These are phyloP conservation scores for Shinisaurus crocodilurus DNA, from an alignment of 2,113 vertebrate species.

Conservation along the genomic window DNA sequence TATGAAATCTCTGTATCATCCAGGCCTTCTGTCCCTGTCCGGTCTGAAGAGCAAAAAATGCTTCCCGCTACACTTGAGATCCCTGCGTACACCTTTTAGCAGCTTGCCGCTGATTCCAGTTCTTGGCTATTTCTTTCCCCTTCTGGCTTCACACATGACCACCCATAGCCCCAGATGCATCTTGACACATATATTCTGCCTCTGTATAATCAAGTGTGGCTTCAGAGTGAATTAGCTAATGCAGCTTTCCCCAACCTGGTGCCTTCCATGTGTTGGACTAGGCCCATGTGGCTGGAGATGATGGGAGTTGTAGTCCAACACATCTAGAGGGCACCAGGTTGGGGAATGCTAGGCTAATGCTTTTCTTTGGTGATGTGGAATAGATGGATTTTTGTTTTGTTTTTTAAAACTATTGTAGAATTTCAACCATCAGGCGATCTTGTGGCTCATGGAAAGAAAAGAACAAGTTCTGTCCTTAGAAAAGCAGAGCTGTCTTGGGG, in stretches of 20 bases:
- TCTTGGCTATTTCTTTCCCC: background rate
- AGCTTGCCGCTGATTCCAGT: no score
- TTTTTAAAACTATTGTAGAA: background rate
- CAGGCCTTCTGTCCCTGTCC: background rate
- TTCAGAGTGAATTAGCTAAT: constrained; percentile 4
- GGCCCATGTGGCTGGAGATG: background rate
- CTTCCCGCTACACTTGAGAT: background rate
- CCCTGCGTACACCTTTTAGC: background rate
- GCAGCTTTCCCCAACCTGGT: background rate
- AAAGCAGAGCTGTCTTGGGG: constrained; percentile 3
- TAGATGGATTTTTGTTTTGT: constrained; percentile 11
- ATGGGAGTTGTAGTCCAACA: background rate
- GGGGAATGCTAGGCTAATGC: background rate
- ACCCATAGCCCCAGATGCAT: background rate
- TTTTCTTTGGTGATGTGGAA: constrained; percentile 12
- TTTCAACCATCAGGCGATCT: constrained; percentile 21
- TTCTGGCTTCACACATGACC: background rate
- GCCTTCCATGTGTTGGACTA: background rate
- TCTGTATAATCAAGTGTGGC: background rate
- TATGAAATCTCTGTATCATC: background rate
- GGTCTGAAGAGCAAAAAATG: background rate
- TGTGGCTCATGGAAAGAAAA: constrained; percentile 5
- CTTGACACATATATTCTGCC: background rate
- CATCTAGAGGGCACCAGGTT: background rate
- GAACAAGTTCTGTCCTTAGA: background rate